Conservation (phyloP, 2,888 invertebrate genomes). For the Didymodactylos carnosus region DNA sequence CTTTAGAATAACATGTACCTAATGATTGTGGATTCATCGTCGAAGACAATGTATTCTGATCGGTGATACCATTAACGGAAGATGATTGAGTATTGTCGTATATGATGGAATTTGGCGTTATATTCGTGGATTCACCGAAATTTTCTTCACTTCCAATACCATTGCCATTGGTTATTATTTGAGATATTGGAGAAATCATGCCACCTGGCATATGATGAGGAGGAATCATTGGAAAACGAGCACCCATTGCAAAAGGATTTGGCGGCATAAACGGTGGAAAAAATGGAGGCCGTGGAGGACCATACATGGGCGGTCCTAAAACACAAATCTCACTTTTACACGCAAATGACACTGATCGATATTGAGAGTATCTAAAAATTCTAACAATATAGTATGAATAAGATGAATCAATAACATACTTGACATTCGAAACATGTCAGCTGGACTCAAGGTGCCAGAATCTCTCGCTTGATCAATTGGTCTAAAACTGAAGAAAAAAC, state of each 20-base stretch:
- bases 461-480: neutral
- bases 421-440: neutral
- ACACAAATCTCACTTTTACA: too few relatives aligned
- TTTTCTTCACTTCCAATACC: neutral
- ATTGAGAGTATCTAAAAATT: too few relatives aligned
- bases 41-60: too few relatives aligned
- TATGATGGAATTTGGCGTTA: neutral
- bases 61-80: too few relatives aligned
- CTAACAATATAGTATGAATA: too few relatives aligned
- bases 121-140: neutral
- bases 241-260: neutral
- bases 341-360: too few relatives aligned
- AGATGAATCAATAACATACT: neutral
- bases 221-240: neutral
- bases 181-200: neutral
- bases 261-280: neutral
- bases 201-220: neutral
- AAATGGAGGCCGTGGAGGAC: neutral
- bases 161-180: neutral
- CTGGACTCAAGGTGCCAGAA: neutral
- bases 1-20: too few relatives aligned
- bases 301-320: neutral
- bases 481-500: neutral
- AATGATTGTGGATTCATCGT: too few relatives aligned
- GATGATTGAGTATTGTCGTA: too few relatives aligned